Evolutionary conservation across 2,888 invertebrate species (phyloP).

Genomic region (Palloptera scutellata): DNA sequence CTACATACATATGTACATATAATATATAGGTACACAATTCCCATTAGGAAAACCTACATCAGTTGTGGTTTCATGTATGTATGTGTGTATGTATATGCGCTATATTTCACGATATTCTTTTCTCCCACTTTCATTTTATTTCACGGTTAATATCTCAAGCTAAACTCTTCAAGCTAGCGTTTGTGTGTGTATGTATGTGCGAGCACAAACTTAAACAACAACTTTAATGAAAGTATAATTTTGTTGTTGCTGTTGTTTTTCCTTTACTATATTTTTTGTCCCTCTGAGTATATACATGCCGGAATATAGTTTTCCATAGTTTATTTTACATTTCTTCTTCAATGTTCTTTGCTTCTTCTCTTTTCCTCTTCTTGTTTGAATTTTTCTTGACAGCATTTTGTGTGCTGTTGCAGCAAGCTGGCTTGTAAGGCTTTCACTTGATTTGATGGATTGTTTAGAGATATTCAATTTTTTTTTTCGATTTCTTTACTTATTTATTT

Average conservation of each 20-base stretch:
- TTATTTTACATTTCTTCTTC: slow-evolving; percentile 4
- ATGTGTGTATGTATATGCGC: slow-evolving; percentile 9
- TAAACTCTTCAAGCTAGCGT: too few species aligned
- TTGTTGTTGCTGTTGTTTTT: slow-evolving; percentile 10
- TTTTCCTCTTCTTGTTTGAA: not conserved
- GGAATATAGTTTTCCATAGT: slow-evolving; percentile 29
- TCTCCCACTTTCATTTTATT: too few species aligned
- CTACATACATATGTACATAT: too few species aligned
- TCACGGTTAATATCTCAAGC: too few species aligned
- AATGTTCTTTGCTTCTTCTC: not conserved
- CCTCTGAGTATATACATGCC: not conserved
- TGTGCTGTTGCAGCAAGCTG: not conserved
- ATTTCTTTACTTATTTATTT: slow-evolving; percentile 30
- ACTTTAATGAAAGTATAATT: too few species aligned
- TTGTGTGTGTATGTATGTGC: too few species aligned
- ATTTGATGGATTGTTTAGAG: slow-evolving; percentile 49
- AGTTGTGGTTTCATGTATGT: slow-evolving; percentile 20
- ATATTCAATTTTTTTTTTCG: slow-evolving; percentile 5
- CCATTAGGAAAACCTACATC: slow-evolving; percentile 18
- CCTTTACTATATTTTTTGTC: slow-evolving; percentile 9
- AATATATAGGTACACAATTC: too few species aligned
- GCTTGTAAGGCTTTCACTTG: slow-evolving; percentile 15
- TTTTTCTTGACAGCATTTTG: slow-evolving; percentile 19
- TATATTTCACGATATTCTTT: not conserved
- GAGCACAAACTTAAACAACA: too few species aligned